Evolutionary conservation across 2,113 vertebrate species (phyloP), one percentile per base, ranked within the genome.

Genomic region (Limanda limanda): DNA sequence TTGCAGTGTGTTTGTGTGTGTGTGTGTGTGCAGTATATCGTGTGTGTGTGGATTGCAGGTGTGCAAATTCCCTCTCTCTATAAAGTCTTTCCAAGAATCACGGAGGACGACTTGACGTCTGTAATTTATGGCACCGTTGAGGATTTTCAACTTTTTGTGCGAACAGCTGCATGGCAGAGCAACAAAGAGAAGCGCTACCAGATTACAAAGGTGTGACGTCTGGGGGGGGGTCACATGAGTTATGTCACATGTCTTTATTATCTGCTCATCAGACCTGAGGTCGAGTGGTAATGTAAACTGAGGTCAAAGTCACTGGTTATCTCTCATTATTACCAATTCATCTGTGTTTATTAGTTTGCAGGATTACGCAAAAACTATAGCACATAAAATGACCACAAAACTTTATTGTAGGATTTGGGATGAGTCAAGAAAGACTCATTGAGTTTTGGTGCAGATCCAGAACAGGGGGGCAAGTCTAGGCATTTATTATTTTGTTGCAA

Each of bases 131-230:
- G 76, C 59, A n/a, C 80, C 83, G 7, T 57, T 68, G 35, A 78
- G 70, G 87, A 66, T 86, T 76, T 88, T 80, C 23, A 71, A 68
- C 71, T 76, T 68, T 86, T 0, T 9, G 35, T 68, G n/a, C n/a
- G 78, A 73, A 78, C 89, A 92, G 90, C 91, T 92, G 92, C 69
- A 74, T 78, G 86, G 86, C 83, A 74, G 27, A 47, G 70, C 79
- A 81, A 77, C 74, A 90, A 86, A 89, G 68, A 67, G 35, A 69
- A 47, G 62, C 1, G 13, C 63, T 66, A 51, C 69, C 60, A 79
- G 67, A 84, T 83, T 78, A 90, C 67, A 87, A 59, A 70, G 78
- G 40, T 81, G 76, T 81, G 48, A 52, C 54, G 51, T 42, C 31
- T 14, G 69, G 72, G 72, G 58, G 8, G 37, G 78, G 52, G 62